These are phyloP conservation scores for Spodoptera exigua DNA, from an alignment of 2,888 invertebrate genomes.

Conservation along the genomic window DNA sequence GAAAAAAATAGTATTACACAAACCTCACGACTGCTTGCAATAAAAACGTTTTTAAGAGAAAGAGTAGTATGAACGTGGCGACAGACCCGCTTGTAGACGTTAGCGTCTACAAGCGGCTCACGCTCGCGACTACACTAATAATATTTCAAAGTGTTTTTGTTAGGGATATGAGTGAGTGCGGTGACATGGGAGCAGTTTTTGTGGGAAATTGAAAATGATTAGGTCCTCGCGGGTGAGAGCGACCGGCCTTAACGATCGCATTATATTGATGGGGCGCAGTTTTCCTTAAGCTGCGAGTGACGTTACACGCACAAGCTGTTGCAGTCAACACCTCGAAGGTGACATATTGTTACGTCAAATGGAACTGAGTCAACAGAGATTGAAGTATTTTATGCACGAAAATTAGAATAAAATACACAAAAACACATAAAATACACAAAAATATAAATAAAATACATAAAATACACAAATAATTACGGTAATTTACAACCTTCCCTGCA, in stretches of 20 bases:
- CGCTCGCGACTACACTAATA: slow-evolving; percentile 25
- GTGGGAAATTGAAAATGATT: slow-evolving; percentile 37
- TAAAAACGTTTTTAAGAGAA: not conserved
- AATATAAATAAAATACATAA: too few relatives aligned
- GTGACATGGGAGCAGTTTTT: slow-evolving; percentile 32
- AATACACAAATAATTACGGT: too few relatives aligned
- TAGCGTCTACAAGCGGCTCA: too few relatives aligned
- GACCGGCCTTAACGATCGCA: slow-evolving; percentile 19
- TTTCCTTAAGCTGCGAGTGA: slow-evolving; percentile 4
- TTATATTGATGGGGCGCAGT: slow-evolving; percentile 13
- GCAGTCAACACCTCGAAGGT: slow-evolving; percentile 1
- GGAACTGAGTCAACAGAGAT: too few relatives aligned
- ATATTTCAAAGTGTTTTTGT: slow-evolving; percentile 39
- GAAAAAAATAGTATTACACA: too few relatives aligned
- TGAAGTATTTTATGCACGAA: too few relatives aligned
- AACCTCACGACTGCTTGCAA: not conserved
- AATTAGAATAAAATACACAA: too few relatives aligned
- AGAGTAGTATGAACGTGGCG: slow-evolving; percentile 2
- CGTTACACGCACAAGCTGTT: slow-evolving; percentile 14
- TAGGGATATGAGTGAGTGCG: slow-evolving; percentile 34
- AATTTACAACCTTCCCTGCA: not conserved
- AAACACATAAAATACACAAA: too few relatives aligned
- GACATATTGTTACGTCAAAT: too few relatives aligned
- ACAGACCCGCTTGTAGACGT: slow-evolving; percentile 6
- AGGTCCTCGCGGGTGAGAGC: slow-evolving; percentile 16